Conservation (phyloP, 1,140 invertebrate species). For the Formica exsecta region DNA sequence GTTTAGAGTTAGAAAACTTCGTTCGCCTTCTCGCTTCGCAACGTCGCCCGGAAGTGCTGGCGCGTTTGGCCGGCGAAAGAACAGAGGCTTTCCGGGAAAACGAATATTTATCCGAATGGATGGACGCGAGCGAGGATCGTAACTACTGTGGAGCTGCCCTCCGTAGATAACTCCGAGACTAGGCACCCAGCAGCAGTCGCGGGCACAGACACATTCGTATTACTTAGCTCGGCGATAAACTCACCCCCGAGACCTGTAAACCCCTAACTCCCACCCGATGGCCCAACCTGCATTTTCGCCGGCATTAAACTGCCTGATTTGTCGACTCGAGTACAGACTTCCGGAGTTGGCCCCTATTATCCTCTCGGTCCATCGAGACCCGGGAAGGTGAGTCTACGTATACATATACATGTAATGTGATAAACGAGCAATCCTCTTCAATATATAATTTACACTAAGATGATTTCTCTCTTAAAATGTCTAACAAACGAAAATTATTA, state of each 20-base stretch:
- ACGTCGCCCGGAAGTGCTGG: constrained; percentile 36
- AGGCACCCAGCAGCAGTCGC: constrained; percentile 76
- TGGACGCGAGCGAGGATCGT: constrained; percentile 74
- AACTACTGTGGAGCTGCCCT: constrained; percentile 77
- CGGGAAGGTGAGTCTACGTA: neutral
- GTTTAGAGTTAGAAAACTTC: constrained; percentile 57
- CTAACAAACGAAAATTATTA: neutral
- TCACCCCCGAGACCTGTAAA: constrained; percentile 81
- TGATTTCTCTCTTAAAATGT: neutral
- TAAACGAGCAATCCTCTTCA: neutral
- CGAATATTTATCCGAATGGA: constrained; percentile 80
- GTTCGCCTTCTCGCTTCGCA: constrained; percentile 18
- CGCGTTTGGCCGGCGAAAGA: constrained; percentile 27
- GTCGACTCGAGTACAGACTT: constrained; percentile 73
- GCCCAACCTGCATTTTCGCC: constrained; percentile 76
- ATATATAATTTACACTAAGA: neutral
- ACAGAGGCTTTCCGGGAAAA: constrained; percentile 64
- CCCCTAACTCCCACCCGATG: constrained; percentile 75
- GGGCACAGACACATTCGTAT: constrained; percentile 82
- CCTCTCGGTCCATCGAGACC: constrained; percentile 64
- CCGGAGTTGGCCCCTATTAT: constrained; percentile 69
- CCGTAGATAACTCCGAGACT: constrained; percentile 78
- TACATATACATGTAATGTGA: neutral
- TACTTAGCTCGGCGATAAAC: constrained; percentile 83
- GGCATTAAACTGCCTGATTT: constrained; percentile 80